Percentiles rank a stretch among this genome's conserved stretches.
phyloP scores from a whole-genome alignment of 1,140 invertebrate genomes.

The Eriosoma lanigerum region DNA sequence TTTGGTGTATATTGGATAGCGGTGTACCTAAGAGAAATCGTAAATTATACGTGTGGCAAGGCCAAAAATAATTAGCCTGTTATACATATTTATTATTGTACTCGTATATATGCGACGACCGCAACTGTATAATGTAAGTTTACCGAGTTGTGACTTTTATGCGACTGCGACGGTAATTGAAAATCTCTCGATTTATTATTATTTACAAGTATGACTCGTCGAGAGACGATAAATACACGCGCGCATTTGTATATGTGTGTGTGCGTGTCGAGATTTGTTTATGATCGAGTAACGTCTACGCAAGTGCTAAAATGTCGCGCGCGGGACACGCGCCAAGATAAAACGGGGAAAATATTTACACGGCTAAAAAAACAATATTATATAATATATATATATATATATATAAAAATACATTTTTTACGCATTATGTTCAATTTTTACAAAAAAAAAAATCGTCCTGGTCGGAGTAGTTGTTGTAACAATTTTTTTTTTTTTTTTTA shows the following conservation, averaged over 20 bases:
- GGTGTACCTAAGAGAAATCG: not conserved
- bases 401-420: not conserved
- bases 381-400: too few species aligned
- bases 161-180: conserved; percentile 28
- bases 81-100: not conserved
- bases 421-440: not conserved
- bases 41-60: conserved; percentile 26
- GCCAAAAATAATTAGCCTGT: conserved; percentile 46
- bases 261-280: not conserved
- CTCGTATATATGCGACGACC: not conserved
- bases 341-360: conserved; percentile 2
- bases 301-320: not conserved
- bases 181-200: conserved; percentile 46
- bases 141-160: conserved; percentile 45
- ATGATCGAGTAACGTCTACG: conserved; percentile 24
- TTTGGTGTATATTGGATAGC: not conserved
- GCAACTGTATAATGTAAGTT: not conserved
- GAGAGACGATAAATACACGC: not conserved
- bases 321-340: conserved; percentile 18
- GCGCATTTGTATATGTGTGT: too few species aligned
- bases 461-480: not conserved
- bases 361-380: too few species aligned
- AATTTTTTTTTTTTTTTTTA: not conserved
- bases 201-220: not conserved
- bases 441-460: too few species aligned